Conservation (phyloP, 1,140 invertebrate species). For the Drosophila takahashii region DNA sequence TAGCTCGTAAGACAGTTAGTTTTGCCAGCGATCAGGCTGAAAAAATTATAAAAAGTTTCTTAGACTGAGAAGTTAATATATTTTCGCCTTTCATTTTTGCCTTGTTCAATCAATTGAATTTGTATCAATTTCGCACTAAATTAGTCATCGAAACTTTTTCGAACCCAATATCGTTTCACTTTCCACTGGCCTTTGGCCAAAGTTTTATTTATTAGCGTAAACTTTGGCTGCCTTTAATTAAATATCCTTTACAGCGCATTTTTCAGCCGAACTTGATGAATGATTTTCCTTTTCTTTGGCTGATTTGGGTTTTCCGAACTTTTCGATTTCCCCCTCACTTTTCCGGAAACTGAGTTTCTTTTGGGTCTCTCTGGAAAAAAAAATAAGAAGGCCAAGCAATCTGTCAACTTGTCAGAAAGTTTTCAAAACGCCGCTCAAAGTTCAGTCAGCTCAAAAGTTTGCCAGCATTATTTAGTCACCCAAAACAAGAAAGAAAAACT, state of each 20-base stretch:
- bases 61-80: constrained; percentile 12
- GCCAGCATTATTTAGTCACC: constrained; percentile 33
- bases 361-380: neutral
- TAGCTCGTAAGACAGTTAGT: constrained; percentile 13
- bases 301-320: constrained; percentile 41
- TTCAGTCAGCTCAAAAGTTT: constrained; percentile 52
- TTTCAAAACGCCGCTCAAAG: constrained; percentile 54
- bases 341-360: constrained; percentile 6
- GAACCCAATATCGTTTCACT: constrained; percentile 25
- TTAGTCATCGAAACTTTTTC: constrained; percentile 53
- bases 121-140: constrained; percentile 66
- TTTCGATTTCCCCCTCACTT: constrained; percentile 48
- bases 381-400: constrained; percentile 44
- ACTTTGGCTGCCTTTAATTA: constrained; percentile 73
- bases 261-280: constrained; percentile 67
- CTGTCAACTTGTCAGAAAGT: constrained; percentile 72
- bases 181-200: constrained; percentile 21
- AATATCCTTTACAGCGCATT: constrained; percentile 66
- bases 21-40: neutral
- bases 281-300: constrained; percentile 56
- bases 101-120: constrained; percentile 61
- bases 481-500: constrained; percentile 16
- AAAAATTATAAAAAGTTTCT: constrained; percentile 10
- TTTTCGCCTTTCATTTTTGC: neutral
- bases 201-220: constrained; percentile 76